Base-by-base conservation (phyloP, 2,888 invertebrate genomes). In the Lepidocyrtinus sp. region DNA sequence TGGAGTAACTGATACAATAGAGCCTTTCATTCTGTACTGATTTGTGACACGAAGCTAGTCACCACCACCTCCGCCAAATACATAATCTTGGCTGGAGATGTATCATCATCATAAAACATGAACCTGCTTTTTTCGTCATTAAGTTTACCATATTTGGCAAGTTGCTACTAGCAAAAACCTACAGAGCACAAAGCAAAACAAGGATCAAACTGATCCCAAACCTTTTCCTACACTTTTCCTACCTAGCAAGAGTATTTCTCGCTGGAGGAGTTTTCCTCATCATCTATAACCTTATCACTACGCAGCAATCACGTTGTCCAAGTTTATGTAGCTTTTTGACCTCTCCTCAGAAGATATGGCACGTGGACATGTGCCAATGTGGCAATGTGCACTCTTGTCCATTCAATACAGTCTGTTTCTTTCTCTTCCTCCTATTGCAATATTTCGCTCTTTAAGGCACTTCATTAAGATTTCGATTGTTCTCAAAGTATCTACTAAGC, bases 81-180 rank as follows among this genome's bases (percentile, higher is more conserved):
- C n/a, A n/a, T n/a, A n/a, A n/a, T n/a, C n/a, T n/a, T n/a, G n/a
- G n/a, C n/a, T n/a, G n/a, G n/a, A n/a, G n/a, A n/a, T n/a, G n/a
- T n/a, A n/a, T n/a, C n/a, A n/a, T n/a, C n/a, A n/a, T n/a, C n/a
- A n/a, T n/a, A n/a, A 36, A 36, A 36, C 69, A 50, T 69, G 69
- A 69, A 55, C 69, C 55, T 69, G 61, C 67, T 69, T 63, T 17
- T 68, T 36, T 65, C 36, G 36, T 64, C 26, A 61, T 68, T 24
- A 55, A 68, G 69, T 59, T 50, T 1, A 46, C 75, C 75, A 68
- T 75, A 69, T 75, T 69, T 69, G 75, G 75, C 63, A 75, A 63
- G 68, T 69, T 75, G 75, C 63, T 26, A 22, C 36, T 45, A 36
- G 45, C 69, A 17, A 55, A 36, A 5, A 36, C 12, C 5, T 12